These are phyloP conservation scores for Percopsis omiscomaycus DNA, from an alignment of 2,797 vertebrate species.

Conservation along the genomic window DNA sequence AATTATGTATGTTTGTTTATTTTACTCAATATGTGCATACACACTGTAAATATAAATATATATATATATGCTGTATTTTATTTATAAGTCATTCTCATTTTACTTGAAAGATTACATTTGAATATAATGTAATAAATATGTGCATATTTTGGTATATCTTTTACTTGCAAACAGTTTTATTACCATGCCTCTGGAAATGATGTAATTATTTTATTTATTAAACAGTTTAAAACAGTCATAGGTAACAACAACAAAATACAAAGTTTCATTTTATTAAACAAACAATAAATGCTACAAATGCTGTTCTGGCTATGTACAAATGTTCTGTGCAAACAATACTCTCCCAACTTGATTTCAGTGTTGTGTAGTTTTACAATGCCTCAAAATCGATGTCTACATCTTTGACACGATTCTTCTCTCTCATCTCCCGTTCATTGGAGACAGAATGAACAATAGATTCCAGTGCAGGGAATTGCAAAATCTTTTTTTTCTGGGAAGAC, in stretches of 20 bases:
- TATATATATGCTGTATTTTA: slow-evolving; percentile 26
- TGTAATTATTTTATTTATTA: neutral
- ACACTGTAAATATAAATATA: slow-evolving; percentile 32
- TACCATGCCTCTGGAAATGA: neutral
- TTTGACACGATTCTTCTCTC: slow-evolving; percentile 47
- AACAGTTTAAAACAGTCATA: neutral
- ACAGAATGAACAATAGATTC: slow-evolving; percentile 74
- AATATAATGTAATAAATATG: neutral
- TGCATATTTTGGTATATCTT: neutral
- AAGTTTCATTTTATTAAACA: slow-evolving; percentile 14
- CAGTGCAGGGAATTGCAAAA: slow-evolving; percentile 73
- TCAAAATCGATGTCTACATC: slow-evolving; percentile 21
- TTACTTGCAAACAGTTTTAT: slow-evolving; percentile 25
- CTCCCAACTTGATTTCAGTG: neutral
- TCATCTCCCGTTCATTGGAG: slow-evolving; percentile 65
- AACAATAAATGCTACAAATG: slow-evolving; percentile 53
- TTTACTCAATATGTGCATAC: neutral
- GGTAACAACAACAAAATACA: slow-evolving; percentile 12
- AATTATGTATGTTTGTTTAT: neutral
- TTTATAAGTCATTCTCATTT: slow-evolving; percentile 40
- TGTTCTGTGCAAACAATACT: slow-evolving; percentile 43
- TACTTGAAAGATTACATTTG: neutral
- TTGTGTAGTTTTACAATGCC: slow-evolving; percentile 2
- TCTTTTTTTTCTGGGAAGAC: slow-evolving; percentile 67
- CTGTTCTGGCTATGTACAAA: slow-evolving; percentile 53